These are phyloP conservation scores for Halocynthia roretzi DNA, from an alignment of 23 tunicate genomes.

Conservation along the genomic window DNA sequence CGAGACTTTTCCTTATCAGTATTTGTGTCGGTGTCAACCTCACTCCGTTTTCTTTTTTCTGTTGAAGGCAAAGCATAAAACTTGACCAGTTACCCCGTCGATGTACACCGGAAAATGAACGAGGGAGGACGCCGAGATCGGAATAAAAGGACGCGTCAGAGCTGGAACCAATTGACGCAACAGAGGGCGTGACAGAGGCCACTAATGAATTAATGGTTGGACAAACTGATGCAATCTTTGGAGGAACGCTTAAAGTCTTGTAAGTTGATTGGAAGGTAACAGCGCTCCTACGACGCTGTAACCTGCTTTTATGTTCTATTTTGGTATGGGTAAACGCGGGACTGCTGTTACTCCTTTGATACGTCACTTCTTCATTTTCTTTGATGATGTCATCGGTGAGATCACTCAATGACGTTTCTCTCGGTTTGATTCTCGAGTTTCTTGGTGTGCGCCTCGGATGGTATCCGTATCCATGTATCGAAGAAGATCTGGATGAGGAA, in stretches of 20 bases:
- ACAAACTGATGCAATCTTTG: background rate
- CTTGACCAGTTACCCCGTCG: conserved; percentile 44
- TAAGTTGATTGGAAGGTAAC: conserved; percentile 89
- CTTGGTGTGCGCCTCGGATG: background rate
- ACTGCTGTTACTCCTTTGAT: conserved; percentile 1
- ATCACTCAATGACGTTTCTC: background rate
- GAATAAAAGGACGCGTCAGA: conserved; percentile 28
- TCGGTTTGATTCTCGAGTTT: background rate
- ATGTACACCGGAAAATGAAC: background rate
- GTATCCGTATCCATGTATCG: background rate
- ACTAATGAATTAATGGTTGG: conserved; percentile 4
- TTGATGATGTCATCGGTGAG: conserved; percentile 10
- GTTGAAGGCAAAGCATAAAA: conserved; percentile 44
- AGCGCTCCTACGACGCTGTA: conserved; percentile 85
- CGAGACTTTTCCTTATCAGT: conserved; percentile 60
- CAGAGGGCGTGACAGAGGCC: conserved; percentile 1
- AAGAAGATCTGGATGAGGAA: background rate
- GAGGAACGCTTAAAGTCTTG: conserved; percentile 31
- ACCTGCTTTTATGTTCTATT: conserved; percentile 23
- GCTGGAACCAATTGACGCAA: conserved; percentile 23
- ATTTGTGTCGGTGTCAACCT: conserved; percentile 29
- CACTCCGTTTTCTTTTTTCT: conserved; percentile 35
- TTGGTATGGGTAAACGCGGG: background rate
- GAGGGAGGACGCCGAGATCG: background rate
- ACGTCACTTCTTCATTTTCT: conserved; percentile 16